Evolutionary conservation across 2,797 vertebrate genomes (phyloP).

Genomic region (Gastrophryne carolinensis): DNA sequence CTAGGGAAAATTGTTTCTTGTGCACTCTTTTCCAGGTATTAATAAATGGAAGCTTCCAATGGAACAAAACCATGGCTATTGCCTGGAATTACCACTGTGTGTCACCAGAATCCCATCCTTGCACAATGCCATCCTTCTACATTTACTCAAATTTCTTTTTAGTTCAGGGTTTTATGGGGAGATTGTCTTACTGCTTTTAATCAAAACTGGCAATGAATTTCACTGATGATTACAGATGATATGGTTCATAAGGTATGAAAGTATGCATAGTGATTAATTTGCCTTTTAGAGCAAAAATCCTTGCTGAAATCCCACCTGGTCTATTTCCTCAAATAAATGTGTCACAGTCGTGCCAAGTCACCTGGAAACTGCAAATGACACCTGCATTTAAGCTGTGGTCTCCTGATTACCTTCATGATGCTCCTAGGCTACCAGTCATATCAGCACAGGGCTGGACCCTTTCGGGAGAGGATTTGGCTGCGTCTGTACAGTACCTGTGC

Average conservation of each 20-base stretch:
- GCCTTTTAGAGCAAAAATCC: neutral
- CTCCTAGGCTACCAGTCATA: too few species aligned
- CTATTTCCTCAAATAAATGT: too few species aligned
- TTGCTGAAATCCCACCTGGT: neutral
- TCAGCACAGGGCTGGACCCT: too few species aligned
- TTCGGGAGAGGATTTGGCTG: too few species aligned
- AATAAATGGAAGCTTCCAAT: too few species aligned
- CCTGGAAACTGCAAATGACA: too few species aligned
- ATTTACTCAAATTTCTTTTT: neutral
- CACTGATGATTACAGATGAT: neutral
- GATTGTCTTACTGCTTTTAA: neutral
- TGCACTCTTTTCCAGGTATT: neutral
- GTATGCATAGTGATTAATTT: neutral
- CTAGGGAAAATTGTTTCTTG: neutral
- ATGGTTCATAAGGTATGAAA: neutral
- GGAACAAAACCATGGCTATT: neutral
- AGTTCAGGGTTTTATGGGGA: neutral
- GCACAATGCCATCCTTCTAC: neutral
- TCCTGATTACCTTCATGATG: too few species aligned
- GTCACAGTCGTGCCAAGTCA: too few species aligned
- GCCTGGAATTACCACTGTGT: neutral
- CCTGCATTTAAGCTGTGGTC: too few species aligned
- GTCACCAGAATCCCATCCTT: constrained; percentile 7
- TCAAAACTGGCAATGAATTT: neutral
- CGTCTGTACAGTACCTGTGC: too few species aligned